Percentiles rank a stretch among this genome's conserved stretches.
Conservation (phyloP, 2,888 invertebrate species). For the Dolichopus griseipennis region DNA sequence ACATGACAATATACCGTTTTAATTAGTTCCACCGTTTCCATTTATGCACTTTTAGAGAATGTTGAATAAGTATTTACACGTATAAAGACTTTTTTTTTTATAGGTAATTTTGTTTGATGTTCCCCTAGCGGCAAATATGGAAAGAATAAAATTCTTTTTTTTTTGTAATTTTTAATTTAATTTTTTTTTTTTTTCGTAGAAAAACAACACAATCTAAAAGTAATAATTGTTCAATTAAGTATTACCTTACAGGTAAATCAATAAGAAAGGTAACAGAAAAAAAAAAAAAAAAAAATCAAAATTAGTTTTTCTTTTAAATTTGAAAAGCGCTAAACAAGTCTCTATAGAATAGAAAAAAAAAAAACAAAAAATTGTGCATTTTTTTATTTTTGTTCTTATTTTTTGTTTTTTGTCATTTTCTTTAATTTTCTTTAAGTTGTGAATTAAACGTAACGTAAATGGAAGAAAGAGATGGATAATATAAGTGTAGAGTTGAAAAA, state of each 20-base stretch:
- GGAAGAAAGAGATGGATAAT: too few species aligned
- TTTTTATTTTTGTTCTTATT: too few species aligned
- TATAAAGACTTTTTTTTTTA: background rate
- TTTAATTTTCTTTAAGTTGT: background rate
- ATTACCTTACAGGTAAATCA: too few species aligned
- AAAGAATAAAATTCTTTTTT: too few species aligned
- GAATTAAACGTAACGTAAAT: background rate
- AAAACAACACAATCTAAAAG: background rate
- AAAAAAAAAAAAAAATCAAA: too few species aligned
- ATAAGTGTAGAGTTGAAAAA: background rate
- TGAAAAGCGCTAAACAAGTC: too few species aligned
- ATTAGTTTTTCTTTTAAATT: too few species aligned
- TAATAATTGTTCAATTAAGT: background rate
- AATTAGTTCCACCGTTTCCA: constrained; percentile 3
- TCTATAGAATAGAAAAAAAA: too few species aligned
- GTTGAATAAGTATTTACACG: background rate
- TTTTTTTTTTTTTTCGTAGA: background rate
- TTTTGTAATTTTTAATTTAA: too few species aligned
- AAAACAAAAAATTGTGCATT: too few species aligned
- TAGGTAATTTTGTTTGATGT: background rate
- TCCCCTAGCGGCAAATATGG: too few species aligned
- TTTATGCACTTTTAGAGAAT: background rate
- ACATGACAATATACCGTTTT: background rate
- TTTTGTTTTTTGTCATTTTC: background rate
- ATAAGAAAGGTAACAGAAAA: too few species aligned